phyloP scores from a whole-genome alignment of 1,140 invertebrate genomes.

The Eumaeus atala region DNA sequence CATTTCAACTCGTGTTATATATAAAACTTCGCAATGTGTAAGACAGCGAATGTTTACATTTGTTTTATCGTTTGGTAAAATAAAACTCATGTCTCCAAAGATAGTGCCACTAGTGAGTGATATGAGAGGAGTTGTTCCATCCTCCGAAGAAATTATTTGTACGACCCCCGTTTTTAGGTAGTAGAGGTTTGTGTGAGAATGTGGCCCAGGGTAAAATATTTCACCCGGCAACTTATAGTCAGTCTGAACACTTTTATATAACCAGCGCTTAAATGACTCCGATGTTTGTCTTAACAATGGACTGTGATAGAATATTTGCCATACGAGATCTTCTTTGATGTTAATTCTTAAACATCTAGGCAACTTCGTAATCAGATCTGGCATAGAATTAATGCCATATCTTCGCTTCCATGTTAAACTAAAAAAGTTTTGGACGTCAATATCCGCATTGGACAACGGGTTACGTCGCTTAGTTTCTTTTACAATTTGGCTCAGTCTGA shows the following conservation, averaged over 20 bases:
- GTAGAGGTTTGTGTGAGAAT: conserved; percentile 41
- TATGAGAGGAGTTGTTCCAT: conserved; percentile 45
- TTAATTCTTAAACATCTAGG: conserved; percentile 49
- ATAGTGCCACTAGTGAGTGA: conserved; percentile 54
- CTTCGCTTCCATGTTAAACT: conserved; percentile 46
- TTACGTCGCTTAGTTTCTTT: conserved; percentile 48
- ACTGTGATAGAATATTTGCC: conserved; percentile 57
- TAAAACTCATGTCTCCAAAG: conserved; percentile 54
- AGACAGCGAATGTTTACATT: conserved; percentile 45
- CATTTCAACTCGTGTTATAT: conserved; percentile 34
- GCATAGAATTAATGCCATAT: conserved; percentile 41
- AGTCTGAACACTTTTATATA: conserved; percentile 41
- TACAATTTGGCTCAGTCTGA: conserved; percentile 37
- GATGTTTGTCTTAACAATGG: conserved; percentile 49
- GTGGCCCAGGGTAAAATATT: conserved; percentile 41
- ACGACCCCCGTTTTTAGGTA: conserved; percentile 58
- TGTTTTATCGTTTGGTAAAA: conserved; percentile 23
- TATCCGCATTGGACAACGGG: conserved; percentile 32
- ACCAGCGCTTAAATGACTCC: conserved; percentile 39
- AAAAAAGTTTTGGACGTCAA: conserved; percentile 50
- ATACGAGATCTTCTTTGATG: conserved; percentile 49
- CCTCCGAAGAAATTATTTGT: conserved; percentile 47
- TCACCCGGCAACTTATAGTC: conserved; percentile 55
- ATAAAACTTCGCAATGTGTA: conserved; percentile 53
- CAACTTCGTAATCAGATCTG: conserved; percentile 38